A percentile compares a stretch with the other conserved stretches of the same genome.
phyloP scores from a whole-genome alignment of 1,140 invertebrate species.

The Lepidurus arcticus region DNA sequence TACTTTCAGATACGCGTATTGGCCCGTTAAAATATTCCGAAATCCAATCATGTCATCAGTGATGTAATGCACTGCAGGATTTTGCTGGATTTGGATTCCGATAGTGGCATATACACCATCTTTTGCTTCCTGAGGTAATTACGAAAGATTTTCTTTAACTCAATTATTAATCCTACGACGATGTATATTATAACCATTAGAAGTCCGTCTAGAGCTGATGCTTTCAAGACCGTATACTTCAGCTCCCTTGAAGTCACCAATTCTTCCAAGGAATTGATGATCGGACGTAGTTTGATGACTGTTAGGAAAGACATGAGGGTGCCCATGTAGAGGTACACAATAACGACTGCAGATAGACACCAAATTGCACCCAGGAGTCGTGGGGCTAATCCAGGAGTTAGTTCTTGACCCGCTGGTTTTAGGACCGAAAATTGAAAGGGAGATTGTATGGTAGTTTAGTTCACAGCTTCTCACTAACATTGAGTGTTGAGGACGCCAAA shows the following conservation, averaged over 20 bases:
- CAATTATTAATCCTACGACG: neutral
- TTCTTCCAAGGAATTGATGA: constrained; percentile 38
- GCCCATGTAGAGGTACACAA: constrained; percentile 42
- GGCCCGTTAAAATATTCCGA: constrained; percentile 36
- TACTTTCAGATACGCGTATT: constrained; percentile 41
- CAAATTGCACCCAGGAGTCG: constrained; percentile 41
- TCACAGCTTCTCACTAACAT: neutral
- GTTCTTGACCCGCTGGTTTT: constrained; percentile 29
- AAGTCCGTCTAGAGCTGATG: constrained; percentile 38
- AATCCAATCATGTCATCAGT: constrained; percentile 37
- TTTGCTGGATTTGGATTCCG: constrained; percentile 28
- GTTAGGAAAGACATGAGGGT: constrained; percentile 40
- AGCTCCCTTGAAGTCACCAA: constrained; percentile 36
- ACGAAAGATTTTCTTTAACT: constrained; percentile 4
- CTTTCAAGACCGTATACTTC: constrained; percentile 38
- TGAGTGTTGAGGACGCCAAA: constrained; percentile 31
- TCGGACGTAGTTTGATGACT: constrained; percentile 37
- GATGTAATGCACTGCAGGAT: constrained; percentile 32
- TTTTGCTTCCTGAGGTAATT: constrained; percentile 20
- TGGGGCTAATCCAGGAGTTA: constrained; percentile 32
- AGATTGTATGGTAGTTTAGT: too few relatives aligned
- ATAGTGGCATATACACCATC: constrained; percentile 37
- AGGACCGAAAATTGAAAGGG: too few relatives aligned
- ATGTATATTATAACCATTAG: constrained; percentile 36
- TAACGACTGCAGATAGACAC: constrained; percentile 40